Evolutionary conservation across 2,113 vertebrate species (phyloP).

Genomic region (Menidia beryllina): DNA sequence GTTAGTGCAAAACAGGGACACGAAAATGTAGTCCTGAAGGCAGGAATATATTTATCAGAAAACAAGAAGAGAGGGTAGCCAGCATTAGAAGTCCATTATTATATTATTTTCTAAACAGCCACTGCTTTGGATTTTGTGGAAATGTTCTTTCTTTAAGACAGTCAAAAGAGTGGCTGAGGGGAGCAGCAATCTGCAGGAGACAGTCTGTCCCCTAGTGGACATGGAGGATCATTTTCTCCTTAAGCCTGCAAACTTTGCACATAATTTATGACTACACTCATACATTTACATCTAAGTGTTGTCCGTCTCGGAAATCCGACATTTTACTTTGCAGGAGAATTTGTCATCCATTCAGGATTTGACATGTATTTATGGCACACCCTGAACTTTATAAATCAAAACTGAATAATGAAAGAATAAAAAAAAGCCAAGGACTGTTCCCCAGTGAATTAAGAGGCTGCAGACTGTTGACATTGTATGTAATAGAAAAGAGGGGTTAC

Average conservation of each 20-base stretch:
- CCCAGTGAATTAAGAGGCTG: slow-evolving; percentile 34
- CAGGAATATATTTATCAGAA: neutral
- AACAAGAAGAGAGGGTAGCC: neutral
- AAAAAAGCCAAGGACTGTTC: slow-evolving; percentile 12
- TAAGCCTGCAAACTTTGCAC: slow-evolving; percentile 24
- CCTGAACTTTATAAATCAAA: slow-evolving; percentile 49
- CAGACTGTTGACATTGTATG: slow-evolving; percentile 34
- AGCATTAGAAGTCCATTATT: slow-evolving; percentile 49
- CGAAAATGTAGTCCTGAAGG: neutral
- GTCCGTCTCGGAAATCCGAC: slow-evolving; percentile 32
- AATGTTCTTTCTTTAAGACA: slow-evolving; percentile 35
- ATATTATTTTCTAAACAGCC: slow-evolving; percentile 51
- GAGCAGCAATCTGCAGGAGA: slow-evolving; percentile 50
- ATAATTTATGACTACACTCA: slow-evolving; percentile 32
- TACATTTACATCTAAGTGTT: slow-evolving; percentile 41
- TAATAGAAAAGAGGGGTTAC: slow-evolving; percentile 23
- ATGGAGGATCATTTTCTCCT: slow-evolving; percentile 7
- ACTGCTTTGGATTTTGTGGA: slow-evolving; percentile 45
- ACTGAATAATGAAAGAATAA: slow-evolving; percentile 37
- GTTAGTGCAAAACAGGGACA: neutral
- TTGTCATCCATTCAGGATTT: slow-evolving; percentile 44
- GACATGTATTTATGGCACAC: slow-evolving; percentile 42
- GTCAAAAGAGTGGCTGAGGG: slow-evolving; percentile 7
- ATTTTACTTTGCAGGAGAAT: slow-evolving; percentile 42
- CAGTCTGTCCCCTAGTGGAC: slow-evolving; percentile 78